These are phyloP conservation scores for Strigops habroptila DNA, from an alignment of 2,113 vertebrate species.

Conservation along the genomic window DNA sequence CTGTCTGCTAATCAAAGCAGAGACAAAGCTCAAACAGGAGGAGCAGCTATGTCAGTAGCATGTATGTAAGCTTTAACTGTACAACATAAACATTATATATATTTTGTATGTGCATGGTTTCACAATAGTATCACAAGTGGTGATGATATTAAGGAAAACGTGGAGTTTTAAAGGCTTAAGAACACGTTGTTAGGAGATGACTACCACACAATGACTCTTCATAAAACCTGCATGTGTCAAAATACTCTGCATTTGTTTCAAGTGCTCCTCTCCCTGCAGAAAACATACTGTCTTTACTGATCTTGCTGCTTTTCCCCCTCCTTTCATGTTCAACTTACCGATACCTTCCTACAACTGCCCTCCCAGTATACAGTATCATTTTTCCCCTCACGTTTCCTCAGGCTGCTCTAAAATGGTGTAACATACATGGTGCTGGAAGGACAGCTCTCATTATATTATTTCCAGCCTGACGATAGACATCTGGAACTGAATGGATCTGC, in stretches of 20 bases:
- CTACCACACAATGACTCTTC: neutral
- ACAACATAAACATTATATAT: neutral
- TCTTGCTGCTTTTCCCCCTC: neutral
- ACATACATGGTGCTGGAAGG: neutral
- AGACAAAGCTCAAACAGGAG: neutral
- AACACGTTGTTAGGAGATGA: neutral
- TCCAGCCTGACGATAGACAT: neutral
- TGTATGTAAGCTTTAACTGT: neutral
- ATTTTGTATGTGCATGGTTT: neutral
- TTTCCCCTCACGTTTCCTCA: neutral
- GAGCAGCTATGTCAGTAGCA: neutral
- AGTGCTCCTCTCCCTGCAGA: neutral
- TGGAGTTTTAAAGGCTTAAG: neutral
- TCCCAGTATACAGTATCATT: neutral
- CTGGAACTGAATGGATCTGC: neutral
- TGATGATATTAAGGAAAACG: neutral
- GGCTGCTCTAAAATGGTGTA: neutral
- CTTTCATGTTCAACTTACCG: neutral
- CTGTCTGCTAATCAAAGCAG: neutral
- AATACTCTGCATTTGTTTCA: neutral
- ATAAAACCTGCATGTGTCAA: fast-evolving
- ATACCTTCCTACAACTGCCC: neutral
- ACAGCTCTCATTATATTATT: neutral
- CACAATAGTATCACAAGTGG: neutral
- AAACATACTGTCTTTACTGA: neutral